Percentiles rank a stretch among this genome's conserved stretches.
Conservation (phyloP, 2,888 invertebrate species). For the Sinotaia quadrata region DNA sequence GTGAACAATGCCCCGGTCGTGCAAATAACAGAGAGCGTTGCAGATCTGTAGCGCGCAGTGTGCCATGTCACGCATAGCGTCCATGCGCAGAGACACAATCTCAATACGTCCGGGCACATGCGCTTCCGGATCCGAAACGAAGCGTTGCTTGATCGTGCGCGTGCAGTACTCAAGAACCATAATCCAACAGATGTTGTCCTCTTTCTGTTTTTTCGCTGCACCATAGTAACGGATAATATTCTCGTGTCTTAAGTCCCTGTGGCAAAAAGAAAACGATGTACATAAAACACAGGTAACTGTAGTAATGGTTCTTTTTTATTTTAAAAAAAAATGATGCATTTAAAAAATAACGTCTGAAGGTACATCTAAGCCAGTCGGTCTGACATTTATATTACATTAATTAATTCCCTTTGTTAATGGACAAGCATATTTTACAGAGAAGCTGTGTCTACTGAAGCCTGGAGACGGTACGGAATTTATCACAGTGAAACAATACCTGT, state of each 20-base stretch:
- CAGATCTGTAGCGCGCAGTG: slow-evolving; percentile 49
- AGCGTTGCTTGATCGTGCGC: slow-evolving; percentile 51
- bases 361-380: too few species aligned
- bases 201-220: slow-evolving; percentile 43
- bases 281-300: too few species aligned
- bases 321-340: too few species aligned
- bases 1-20: slow-evolving; percentile 58
- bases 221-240: slow-evolving; percentile 64
- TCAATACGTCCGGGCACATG: slow-evolving; percentile 34
- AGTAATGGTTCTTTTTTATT: too few species aligned
- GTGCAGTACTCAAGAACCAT: slow-evolving; percentile 63
- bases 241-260: slow-evolving; percentile 59
- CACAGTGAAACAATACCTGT: too few species aligned
- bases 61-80: slow-evolving; percentile 50
- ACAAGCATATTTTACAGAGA: too few species aligned
- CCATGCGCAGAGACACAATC: slow-evolving; percentile 34
- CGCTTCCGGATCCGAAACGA: slow-evolving; percentile 34
- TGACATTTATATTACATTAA: too few species aligned
- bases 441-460: too few species aligned
- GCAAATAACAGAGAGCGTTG: slow-evolving; percentile 56
- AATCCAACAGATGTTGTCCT: slow-evolving; percentile 51
- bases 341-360: too few species aligned
- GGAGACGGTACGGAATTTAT: too few species aligned
- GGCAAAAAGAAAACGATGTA: too few species aligned
- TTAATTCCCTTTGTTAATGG: too few species aligned